Percentiles rank a stretch among this genome's conserved stretches.
phyloP scores from a whole-genome alignment of 2,797 vertebrate genomes.

The Hoplostethus mediterraneus region DNA sequence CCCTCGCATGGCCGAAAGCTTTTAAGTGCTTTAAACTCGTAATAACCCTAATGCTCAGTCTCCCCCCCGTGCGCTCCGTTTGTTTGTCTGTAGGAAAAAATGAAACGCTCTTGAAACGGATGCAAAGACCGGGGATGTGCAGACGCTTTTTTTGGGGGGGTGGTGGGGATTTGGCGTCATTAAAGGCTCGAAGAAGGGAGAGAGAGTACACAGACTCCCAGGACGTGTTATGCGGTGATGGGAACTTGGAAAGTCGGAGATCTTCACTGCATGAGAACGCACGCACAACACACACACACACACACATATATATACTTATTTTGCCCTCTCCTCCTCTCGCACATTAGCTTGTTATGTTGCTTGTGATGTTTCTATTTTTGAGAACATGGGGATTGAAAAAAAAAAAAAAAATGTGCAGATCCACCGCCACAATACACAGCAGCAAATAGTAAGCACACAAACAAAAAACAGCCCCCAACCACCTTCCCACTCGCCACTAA shows the following conservation, averaged over 20 bases:
- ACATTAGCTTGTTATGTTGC: slow-evolving; percentile 66
- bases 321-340: slow-evolving; percentile 51
- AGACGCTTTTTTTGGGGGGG: slow-evolving; percentile 49
- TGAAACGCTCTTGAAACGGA: slow-evolving; percentile 70
- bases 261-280: slow-evolving; percentile 4
- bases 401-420: slow-evolving; percentile 27
- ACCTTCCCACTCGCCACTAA: slow-evolving; percentile 77
- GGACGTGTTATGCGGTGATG: slow-evolving; percentile 45
- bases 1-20: slow-evolving; percentile 73
- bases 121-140: slow-evolving; percentile 59
- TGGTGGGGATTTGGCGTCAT: slow-evolving; percentile 59
- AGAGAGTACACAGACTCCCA: slow-evolving; percentile 59
- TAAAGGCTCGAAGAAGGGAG: slow-evolving; percentile 62
- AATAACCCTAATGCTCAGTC: slow-evolving; percentile 71
- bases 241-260: slow-evolving; percentile 37
- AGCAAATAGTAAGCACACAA: slow-evolving; percentile 56
- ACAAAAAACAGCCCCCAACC: slow-evolving; percentile 79
- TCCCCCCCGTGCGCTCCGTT: slow-evolving; percentile 61
- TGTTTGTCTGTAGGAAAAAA: slow-evolving; percentile 61
- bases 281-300: slow-evolving; percentile 17
- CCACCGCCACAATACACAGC: slow-evolving; percentile 57
- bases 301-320: slow-evolving; percentile 45
- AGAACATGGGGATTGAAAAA: slow-evolving; percentile 51
- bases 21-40: slow-evolving; percentile 81
- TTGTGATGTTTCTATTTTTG: slow-evolving; percentile 72